Evolutionary conservation across 2,888 invertebrate species (phyloP), one percentile per base, ranked within the genome.

Genomic region (Sycophila texana): DNA sequence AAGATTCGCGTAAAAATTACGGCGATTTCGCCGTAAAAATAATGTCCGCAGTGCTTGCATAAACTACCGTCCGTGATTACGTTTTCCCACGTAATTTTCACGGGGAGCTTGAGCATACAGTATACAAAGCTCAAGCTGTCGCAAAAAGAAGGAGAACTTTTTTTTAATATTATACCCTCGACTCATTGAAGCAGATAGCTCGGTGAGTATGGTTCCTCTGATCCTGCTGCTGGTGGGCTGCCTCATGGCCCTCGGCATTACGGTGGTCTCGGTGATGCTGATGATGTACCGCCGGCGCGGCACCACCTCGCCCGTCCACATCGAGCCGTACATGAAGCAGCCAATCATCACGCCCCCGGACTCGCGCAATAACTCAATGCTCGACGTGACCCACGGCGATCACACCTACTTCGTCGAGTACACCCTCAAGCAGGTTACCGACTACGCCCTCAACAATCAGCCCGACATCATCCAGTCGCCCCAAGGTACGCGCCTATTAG

Each of bases 371-470:
- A 94, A 91, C 81, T 93, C 94, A 18, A 94, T 94, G 91, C 90
- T 94, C 85, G 94, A 95, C 89, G 94, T 96, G 58, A 96, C 96
- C 83, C 95, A 96, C 51, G 96, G 95, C 72, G 96, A 96, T 84
- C 94, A 96, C 85, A 93, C 96, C 83, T 96, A 96, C 87, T 96
- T 96, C 58, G 96, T 96, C 22, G 96, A 96, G 14, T 96, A 96
- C 85, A 96, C 96, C 14, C 92, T 96, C 82, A 82, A 82, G 96
- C 96, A 88, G 83, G 89, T 88, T 81, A 85, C 88, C 78, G 90
- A 90, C 83, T 90, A 90, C 76, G 87, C 89, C 60, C 87, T 90
- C 73, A 89, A 89, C 86, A 90, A 89, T 84, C 95, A 95, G 84
- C 95, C 95, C 22, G 95, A 96, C 89, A 96, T 96, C 86, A 92